These are phyloP conservation scores for Amphimedon queenslandica DNA, from an alignment of 37 sponge, comb jelly and placozoan species.

Conservation along the genomic window DNA sequence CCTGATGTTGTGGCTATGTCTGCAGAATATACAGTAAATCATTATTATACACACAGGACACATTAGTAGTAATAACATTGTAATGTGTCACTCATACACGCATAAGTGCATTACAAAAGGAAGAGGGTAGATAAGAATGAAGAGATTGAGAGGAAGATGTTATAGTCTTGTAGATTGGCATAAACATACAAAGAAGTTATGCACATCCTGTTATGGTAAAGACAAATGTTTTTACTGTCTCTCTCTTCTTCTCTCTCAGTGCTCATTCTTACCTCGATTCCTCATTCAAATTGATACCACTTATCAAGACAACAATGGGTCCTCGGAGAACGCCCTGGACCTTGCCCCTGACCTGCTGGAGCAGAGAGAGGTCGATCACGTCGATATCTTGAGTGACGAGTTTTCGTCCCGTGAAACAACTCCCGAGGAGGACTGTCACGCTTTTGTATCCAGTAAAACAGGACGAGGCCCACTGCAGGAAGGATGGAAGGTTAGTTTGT, in stretches of 20 bases:
- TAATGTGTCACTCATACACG: too few relatives aligned
- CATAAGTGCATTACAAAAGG: too few relatives aligned
- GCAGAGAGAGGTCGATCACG: constrained; percentile 52
- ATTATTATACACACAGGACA: too few relatives aligned
- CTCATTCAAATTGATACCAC: constrained; percentile 55
- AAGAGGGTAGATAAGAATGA: too few relatives aligned
- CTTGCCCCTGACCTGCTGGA: constrained; percentile 28
- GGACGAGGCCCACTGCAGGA: constrained; percentile 59
- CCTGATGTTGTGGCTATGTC: too few relatives aligned
- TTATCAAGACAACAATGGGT: constrained; percentile 68
- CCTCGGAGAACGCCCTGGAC: constrained; percentile 45
- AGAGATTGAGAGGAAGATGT: too few relatives aligned
- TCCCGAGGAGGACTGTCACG: constrained; percentile 47
- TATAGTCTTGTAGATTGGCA: too few relatives aligned
- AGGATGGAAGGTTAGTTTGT: constrained; percentile 61
- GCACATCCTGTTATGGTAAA: not conserved
- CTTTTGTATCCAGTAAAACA: constrained; percentile 66
- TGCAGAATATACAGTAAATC: too few relatives aligned
- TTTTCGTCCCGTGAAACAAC: constrained; percentile 20
- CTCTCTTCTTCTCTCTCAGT: constrained; percentile 36
- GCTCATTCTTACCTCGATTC: constrained; percentile 66
- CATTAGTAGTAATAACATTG: too few relatives aligned
- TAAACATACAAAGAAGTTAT: too few relatives aligned
- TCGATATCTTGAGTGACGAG: constrained; percentile 65
- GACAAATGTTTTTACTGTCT: constrained; percentile 4